Percentiles rank a stretch among this genome's conserved stretches.
Conservation (phyloP, 2,797 vertebrate species). For the Xerus rutilus region DNA sequence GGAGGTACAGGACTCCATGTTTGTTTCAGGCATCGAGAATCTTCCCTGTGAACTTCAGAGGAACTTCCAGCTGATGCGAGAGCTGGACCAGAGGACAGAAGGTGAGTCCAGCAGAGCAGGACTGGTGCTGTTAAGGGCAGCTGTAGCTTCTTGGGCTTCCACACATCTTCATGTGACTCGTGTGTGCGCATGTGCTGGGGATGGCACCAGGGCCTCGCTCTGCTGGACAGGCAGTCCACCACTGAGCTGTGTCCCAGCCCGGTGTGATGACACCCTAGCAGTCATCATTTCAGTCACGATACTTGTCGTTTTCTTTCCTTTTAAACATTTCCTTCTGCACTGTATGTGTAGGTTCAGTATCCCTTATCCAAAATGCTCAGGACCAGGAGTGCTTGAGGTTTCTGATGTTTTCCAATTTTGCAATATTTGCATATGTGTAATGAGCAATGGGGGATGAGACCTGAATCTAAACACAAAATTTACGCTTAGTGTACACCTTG, state of each 20-base stretch:
- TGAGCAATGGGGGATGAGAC: neutral
- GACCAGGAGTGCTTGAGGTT: neutral
- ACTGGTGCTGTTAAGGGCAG: neutral
- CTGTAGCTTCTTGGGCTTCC: neutral
- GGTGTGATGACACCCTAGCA: neutral
- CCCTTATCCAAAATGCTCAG: neutral
- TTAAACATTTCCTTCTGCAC: neutral
- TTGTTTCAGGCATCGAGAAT: constrained; percentile 94
- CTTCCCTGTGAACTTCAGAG: constrained; percentile 96
- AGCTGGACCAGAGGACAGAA: constrained; percentile 96
- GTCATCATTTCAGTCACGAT: neutral
- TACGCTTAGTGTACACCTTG: neutral
- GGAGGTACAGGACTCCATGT: neutral
- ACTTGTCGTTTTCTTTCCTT: neutral
- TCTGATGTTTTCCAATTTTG: neutral
- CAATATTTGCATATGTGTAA: neutral
- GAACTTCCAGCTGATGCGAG: constrained; percentile 97
- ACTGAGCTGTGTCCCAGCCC: too few species aligned
- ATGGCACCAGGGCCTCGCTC: too few species aligned
- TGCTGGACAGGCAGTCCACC: too few species aligned
- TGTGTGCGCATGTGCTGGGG: too few species aligned
- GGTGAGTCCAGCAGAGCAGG: constrained; percentile 84
- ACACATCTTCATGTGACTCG: too few species aligned
- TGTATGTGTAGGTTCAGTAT: neutral
- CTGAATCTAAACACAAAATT: neutral